Conservation (phyloP, 2,113 vertebrate genomes). For the Cinclus cinclus region DNA sequence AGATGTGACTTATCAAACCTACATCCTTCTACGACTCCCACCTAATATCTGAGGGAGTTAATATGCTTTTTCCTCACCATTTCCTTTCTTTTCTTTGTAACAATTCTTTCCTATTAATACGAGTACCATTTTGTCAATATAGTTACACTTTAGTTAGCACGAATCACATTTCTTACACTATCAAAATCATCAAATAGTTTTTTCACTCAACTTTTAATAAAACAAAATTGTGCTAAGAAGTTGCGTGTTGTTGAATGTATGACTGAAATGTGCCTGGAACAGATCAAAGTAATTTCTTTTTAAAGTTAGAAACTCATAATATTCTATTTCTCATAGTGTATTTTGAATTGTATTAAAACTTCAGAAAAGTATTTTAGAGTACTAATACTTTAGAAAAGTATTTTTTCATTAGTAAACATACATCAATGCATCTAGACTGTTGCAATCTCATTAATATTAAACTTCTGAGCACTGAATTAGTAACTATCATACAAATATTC, state of each 20-base stretch:
- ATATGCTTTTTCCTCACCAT: too few species aligned
- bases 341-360: not conserved
- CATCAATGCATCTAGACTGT: not conserved
- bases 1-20: too few species aligned
- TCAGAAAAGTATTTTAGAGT: not conserved
- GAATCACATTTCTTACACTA: not conserved
- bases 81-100: too few species aligned
- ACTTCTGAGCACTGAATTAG: not conserved
- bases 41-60: too few species aligned
- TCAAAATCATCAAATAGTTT: not conserved
- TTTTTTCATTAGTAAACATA: not conserved
- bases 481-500: not conserved
- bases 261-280: not conserved
- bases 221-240: not conserved
- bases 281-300: not conserved
- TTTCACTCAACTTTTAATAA: not conserved
- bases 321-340: not conserved
- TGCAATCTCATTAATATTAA: constrained; percentile 2
- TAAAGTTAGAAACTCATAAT: not conserved
- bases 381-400: not conserved
- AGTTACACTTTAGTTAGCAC: too few species aligned
- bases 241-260: not conserved
- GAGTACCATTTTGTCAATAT: too few species aligned
- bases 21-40: too few species aligned
- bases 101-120: too few species aligned